Evolutionary conservation across 1,140 invertebrate genomes (phyloP).

Genomic region (Nomia melanderi): DNA sequence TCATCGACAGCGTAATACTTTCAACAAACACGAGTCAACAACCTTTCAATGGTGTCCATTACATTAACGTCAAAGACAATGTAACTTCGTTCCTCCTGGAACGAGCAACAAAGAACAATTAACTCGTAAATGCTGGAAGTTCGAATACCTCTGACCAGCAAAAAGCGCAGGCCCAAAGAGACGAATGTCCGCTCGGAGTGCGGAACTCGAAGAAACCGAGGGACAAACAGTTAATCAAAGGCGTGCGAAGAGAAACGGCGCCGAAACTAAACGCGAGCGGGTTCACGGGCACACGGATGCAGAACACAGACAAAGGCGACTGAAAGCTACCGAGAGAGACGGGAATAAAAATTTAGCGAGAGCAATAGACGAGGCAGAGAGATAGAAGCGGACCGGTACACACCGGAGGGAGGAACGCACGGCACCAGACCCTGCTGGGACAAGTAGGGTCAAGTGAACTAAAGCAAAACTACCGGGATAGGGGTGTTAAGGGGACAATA

Average conservation of each 20-base stretch:
- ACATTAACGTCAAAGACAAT: too few species aligned
- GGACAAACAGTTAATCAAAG: constrained; percentile 22
- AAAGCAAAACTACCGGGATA: constrained; percentile 74
- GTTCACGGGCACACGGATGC: too few species aligned
- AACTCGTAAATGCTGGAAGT: background rate
- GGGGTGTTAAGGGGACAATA: constrained; percentile 78
- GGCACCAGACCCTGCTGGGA: constrained; percentile 58
- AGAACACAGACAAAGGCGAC: constrained; percentile 12
- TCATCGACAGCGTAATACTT: too few species aligned
- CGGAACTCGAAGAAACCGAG: background rate
- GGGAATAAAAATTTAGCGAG: constrained; percentile 17
- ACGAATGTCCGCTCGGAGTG: background rate
- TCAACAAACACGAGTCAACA: too few species aligned
- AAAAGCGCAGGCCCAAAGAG: background rate
- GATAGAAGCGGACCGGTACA: constrained; percentile 40
- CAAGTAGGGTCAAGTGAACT: constrained; percentile 79
- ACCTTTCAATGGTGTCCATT: too few species aligned
- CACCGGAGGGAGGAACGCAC: constrained; percentile 39
- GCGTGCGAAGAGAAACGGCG: constrained; percentile 11
- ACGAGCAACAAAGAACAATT: background rate
- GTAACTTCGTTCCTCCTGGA: background rate
- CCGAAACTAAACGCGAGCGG: constrained; percentile 40
- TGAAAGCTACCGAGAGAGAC: background rate
- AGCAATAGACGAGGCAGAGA: constrained; percentile 44
- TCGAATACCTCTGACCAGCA: background rate